Percentiles rank a stretch among this genome's conserved stretches.
Evolutionary conservation across 2,113 vertebrate genomes (phyloP).

Genomic region (Phaethon lepturus): DNA sequence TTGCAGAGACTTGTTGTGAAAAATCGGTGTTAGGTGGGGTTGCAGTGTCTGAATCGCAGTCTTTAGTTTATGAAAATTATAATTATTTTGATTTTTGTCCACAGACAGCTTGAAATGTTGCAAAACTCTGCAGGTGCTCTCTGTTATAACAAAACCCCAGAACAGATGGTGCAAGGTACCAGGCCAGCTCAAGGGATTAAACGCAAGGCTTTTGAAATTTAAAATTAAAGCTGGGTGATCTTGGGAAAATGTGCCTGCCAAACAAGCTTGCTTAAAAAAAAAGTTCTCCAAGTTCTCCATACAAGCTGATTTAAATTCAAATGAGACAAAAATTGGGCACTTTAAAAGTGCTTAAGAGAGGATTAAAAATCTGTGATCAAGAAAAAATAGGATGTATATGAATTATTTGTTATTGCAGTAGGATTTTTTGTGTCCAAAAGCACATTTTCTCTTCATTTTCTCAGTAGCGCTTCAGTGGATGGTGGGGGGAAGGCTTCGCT

Average conservation of each 20-base stretch:
- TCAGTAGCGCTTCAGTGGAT: fast-evolving
- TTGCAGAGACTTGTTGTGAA: slow-evolving; percentile 1
- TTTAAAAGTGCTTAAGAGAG: slow-evolving; percentile 72
- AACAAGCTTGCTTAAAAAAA: slow-evolving; percentile 66
- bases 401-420: background rate
- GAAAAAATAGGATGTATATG: slow-evolving; percentile 24
- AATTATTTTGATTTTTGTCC: slow-evolving; percentile 84
- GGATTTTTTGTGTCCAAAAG: background rate
- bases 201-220: slow-evolving; percentile 84
- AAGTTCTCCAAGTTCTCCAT: slow-evolving; percentile 76
- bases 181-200: slow-evolving; percentile 85
- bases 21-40: slow-evolving; percentile 62
- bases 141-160: slow-evolving; percentile 82
- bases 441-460: background rate
- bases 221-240: slow-evolving; percentile 84
- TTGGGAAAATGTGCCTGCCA: slow-evolving; percentile 79
- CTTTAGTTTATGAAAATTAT: slow-evolving; percentile 80
- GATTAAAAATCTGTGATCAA: slow-evolving; percentile 45
- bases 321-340: slow-evolving; percentile 74
- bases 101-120: slow-evolving; percentile 84
- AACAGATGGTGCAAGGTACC: slow-evolving; percentile 85
- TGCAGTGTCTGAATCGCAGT: slow-evolving; percentile 52
- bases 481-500: background rate
- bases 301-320: slow-evolving; percentile 79
- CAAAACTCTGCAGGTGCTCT: slow-evolving; percentile 84